Evolutionary conservation across 2,797 vertebrate genomes (phyloP).

Genomic region (Lepilemur ruficaudatus): DNA sequence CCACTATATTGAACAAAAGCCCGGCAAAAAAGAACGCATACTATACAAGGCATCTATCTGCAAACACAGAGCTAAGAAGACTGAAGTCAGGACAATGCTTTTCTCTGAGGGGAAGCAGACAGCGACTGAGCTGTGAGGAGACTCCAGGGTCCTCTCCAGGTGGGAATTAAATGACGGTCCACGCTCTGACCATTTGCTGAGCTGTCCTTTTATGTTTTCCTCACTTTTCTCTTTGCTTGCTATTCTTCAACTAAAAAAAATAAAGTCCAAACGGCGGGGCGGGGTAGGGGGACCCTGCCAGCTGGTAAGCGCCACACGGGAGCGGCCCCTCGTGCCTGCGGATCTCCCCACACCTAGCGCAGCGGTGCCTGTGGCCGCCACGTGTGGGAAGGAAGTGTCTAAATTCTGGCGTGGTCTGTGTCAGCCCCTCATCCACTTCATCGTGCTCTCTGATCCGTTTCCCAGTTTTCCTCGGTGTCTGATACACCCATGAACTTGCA

Average conservation of each 20-base stretch:
- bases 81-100: not conserved
- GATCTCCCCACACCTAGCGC: accelerated
- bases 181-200: too few relatives aligned
- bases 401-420: accelerated
- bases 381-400: accelerated
- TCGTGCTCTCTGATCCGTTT: not conserved
- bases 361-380: too few relatives aligned
- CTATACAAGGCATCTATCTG: not conserved
- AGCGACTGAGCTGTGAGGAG: not conserved
- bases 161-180: too few relatives aligned
- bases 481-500: not conserved
- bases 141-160: accelerated
- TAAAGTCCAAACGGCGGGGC: not conserved
- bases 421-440: accelerated
- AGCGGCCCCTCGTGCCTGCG: accelerated
- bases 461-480: not conserved
- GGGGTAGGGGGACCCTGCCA: too few relatives aligned
- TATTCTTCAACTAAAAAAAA: not conserved
- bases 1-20: accelerated
- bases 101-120: not conserved
- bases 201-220: not conserved
- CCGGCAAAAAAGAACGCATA: not conserved
- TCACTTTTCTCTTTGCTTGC: not conserved
- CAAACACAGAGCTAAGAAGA: not conserved
- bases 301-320: accelerated